A percentile compares a stretch with the other conserved stretches of the same genome.
Evolutionary conservation across 2,888 invertebrate genomes (phyloP).

Genomic region (Tortrix viridana): DNA sequence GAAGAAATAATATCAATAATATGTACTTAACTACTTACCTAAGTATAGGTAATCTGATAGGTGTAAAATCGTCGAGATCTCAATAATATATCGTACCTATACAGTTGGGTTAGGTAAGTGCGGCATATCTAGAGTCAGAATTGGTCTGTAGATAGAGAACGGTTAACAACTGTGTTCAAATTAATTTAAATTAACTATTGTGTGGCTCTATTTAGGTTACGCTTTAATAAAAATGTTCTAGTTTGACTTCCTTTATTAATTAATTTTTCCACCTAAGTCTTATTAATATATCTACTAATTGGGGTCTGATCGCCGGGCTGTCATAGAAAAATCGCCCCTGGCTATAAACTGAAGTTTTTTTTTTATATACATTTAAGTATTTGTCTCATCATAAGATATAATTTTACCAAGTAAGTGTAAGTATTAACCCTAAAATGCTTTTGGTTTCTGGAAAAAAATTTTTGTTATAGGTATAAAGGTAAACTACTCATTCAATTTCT

Average conservation of each 20-base stretch:
- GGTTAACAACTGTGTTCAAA: conserved; percentile 8
- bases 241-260: conserved; percentile 37
- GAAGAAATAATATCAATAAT: too few species aligned
- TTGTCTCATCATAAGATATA: too few species aligned
- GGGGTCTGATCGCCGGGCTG: too few species aligned
- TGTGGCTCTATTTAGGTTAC: conserved; percentile 31
- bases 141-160: conserved; percentile 22
- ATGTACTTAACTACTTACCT: neutral
- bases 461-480: too few species aligned
- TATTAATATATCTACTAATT: too few species aligned
- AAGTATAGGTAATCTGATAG: neutral
- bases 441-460: too few species aligned
- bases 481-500: too few species aligned
- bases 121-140: conserved; percentile 7
- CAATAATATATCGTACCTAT: neutral
- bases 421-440: too few species aligned
- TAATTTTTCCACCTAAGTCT: neutral
- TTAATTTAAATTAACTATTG: conserved; percentile 33
- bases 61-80: neutral
- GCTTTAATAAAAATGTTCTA: conserved; percentile 43
- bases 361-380: too few species aligned
- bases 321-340: too few species aligned
- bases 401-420: too few species aligned
- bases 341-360: too few species aligned
- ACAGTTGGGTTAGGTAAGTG: conserved; percentile 4